Evolutionary conservation across 2,888 invertebrate genomes (phyloP), one percentile per base, ranked within the genome.

Genomic region (Galerucella pusilla): DNA sequence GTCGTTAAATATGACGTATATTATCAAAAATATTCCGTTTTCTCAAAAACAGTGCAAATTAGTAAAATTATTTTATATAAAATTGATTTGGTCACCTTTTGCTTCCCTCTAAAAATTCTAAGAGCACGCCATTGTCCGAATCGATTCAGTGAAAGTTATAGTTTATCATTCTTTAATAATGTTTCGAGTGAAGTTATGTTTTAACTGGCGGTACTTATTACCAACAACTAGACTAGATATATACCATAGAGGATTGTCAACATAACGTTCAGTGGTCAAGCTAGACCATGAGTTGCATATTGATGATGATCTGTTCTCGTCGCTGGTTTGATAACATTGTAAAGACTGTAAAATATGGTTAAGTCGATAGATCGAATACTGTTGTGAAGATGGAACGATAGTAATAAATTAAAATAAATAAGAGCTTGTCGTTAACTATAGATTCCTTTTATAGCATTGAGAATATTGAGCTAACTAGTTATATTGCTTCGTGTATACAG

Each of bases 251-350:
- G 66, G 72, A 66, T 66, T 72, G 66, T 72, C 72, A 67, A 72
- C 66, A 72, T 64, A 72, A 72, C 72, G 72, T 72, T 67, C 66
- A 57, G 60, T 67, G 72, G 72, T 72, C 72, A 72, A 72, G 72
- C 72, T 61, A 35, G 49, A 66, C 10, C 72, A 67, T 67, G 64
- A 67, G 66, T 16, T 52, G 72, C 72, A 72, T 72, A 72, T 60
- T 72, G 72, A 72, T 72, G 72, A 72, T 66, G 72, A 72, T 72
- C 72, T 59, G 63, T 60, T n/a, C 59, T 66, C 49, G 72, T 67
- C 35, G 72, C 45, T 63, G 4, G 20, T 45, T 65, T 65, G 64
- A 65, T 65, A 65, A 65, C 46, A n/a, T 16, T 16, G 64, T 35
- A 65, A 14, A 16, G 64, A 66, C 66, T 28, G 72, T 72, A 72